Evolutionary conservation across 2,888 invertebrate genomes (phyloP).

Genomic region (Leucoptera coffeella): DNA sequence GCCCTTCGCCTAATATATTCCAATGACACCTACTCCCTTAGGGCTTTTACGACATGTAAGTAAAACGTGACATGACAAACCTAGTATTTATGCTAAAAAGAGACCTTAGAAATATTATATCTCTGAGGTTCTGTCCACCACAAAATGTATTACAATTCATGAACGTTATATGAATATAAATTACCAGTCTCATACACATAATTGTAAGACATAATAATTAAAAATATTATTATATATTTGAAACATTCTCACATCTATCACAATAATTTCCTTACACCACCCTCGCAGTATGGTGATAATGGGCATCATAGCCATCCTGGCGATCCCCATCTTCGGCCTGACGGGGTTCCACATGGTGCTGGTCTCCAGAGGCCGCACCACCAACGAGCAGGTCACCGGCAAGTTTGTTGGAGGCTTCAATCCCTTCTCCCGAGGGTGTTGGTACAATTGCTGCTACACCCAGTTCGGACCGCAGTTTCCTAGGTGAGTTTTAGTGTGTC

Average conservation of each 20-base stretch:
- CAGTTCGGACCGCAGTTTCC: slow-evolving; percentile 97
- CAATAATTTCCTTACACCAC: neutral
- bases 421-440: slow-evolving; percentile 94
- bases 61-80: too few relatives aligned
- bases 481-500: slow-evolving; percentile 63
- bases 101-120: too few relatives aligned
- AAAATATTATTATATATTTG: too few relatives aligned
- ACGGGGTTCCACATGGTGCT: slow-evolving; percentile 97
- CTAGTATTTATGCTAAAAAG: too few relatives aligned
- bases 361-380: slow-evolving; percentile 93
- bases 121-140: too few relatives aligned
- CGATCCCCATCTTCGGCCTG: slow-evolving; percentile 95
- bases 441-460: slow-evolving; percentile 90
- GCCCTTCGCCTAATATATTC: too few relatives aligned
- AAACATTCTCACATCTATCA: neutral
- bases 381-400: slow-evolving; percentile 99
- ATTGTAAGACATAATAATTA: too few relatives aligned
- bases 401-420: slow-evolving; percentile 98
- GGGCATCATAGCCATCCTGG: slow-evolving; percentile 84
- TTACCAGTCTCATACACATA: too few relatives aligned
- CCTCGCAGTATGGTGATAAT: slow-evolving; percentile 75
- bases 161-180: too few relatives aligned
- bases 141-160: too few relatives aligned
- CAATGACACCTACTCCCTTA: too few relatives aligned
- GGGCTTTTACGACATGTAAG: too few relatives aligned